A percentile compares a stretch with the other conserved stretches of the same genome.
Evolutionary conservation across 2,113 vertebrate species (phyloP).

Genomic region (Stictonetta naevosa): DNA sequence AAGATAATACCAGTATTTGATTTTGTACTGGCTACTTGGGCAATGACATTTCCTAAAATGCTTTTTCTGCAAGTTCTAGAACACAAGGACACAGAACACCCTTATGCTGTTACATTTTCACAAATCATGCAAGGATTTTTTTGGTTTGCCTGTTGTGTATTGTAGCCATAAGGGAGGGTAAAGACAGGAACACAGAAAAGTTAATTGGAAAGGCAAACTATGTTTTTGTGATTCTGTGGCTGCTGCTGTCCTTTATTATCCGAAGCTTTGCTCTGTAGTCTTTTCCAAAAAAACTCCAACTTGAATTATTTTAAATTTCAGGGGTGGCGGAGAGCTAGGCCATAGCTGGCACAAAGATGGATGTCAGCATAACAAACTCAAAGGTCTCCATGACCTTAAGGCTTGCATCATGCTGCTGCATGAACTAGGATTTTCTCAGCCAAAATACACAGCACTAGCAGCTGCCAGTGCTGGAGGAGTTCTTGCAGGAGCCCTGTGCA

Average conservation of each 20-base stretch:
- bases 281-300: neutral
- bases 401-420: conserved; percentile 88
- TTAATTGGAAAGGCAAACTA: neutral
- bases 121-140: neutral
- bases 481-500: conserved; percentile 90
- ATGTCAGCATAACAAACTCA: conserved; percentile 83
- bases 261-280: neutral
- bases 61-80: neutral
- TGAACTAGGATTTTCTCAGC: conserved; percentile 84
- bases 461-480: conserved; percentile 93
- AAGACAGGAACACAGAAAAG: neutral
- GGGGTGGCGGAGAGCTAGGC: conserved; percentile 93
- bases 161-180: neutral
- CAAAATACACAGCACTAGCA: conserved; percentile 80
- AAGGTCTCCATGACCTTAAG: conserved; percentile 87
- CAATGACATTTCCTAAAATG: neutral
- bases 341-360: conserved; percentile 89
- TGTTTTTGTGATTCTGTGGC: neutral
- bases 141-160: neutral
- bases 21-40: neutral
- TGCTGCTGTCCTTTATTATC: neutral
- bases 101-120: neutral
- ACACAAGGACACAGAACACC: neutral
- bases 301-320: conserved; percentile 63
- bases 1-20: neutral